Conservation (phyloP, 2,888 invertebrate species). For the Acrocyrtus sp. region DNA sequence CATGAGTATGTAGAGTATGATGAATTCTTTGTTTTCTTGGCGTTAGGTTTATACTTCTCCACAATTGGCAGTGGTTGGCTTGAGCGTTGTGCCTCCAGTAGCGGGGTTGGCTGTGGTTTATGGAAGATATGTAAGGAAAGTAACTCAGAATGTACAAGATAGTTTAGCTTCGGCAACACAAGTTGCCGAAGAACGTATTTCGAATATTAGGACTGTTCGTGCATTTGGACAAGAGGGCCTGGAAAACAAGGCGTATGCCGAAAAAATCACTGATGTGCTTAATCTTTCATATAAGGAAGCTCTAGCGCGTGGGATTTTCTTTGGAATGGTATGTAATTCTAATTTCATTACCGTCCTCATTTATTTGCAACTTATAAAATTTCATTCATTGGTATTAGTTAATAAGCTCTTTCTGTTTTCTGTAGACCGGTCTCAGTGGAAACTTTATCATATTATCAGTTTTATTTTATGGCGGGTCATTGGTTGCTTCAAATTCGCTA, state of each 20-base stretch:
- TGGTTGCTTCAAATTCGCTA: slow-evolving; percentile 82
- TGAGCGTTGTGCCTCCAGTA: slow-evolving; percentile 90
- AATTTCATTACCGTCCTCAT: slow-evolving; percentile 2
- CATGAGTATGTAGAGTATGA: slow-evolving; percentile 11
- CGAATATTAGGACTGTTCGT: slow-evolving; percentile 92
- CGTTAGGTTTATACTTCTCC: slow-evolving; percentile 89
- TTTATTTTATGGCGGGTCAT: slow-evolving; percentile 89
- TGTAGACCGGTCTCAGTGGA: slow-evolving; percentile 85
- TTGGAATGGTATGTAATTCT: slow-evolving; percentile 77
- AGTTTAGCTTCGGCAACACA: slow-evolving; percentile 72
- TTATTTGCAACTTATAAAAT: slow-evolving; percentile 4
- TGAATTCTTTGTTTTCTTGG: slow-evolving; percentile 43
- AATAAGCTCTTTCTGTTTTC: slow-evolving; percentile 53
- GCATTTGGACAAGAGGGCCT: slow-evolving; percentile 87
- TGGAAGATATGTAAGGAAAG: slow-evolving; percentile 84
- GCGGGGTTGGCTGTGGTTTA: slow-evolving; percentile 84
- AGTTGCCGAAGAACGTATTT: slow-evolving; percentile 90
- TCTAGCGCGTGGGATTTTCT: slow-evolving; percentile 87
- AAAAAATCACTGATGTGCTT: slow-evolving; percentile 78
- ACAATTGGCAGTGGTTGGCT: slow-evolving; percentile 84
- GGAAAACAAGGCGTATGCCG: slow-evolving; percentile 78
- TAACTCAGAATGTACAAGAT: slow-evolving; percentile 83
- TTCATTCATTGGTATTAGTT: slow-evolving; percentile 13
- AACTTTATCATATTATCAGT: slow-evolving; percentile 91
- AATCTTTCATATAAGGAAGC: slow-evolving; percentile 87